Conservation (phyloP, 1,140 invertebrate genomes). For the Chelonus insularis region DNA sequence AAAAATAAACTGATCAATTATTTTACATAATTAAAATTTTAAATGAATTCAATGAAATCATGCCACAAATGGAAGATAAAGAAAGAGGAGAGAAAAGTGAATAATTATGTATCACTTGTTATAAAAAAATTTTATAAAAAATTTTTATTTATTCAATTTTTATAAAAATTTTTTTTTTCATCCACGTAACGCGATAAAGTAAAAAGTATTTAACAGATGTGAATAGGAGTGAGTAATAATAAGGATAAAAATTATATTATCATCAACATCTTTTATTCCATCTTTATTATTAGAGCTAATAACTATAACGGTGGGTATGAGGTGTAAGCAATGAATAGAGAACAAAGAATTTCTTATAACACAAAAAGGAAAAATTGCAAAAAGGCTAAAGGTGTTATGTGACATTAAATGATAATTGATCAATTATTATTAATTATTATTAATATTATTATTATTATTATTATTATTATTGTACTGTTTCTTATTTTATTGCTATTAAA, state of each 20-base stretch:
- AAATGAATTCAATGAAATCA: too few species aligned
- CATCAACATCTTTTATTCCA: constrained; percentile 51
- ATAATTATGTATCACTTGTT: too few species aligned
- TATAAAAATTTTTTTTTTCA: neutral
- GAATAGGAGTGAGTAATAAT: constrained; percentile 23
- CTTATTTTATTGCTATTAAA: constrained; percentile 58
- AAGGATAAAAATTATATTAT: constrained; percentile 39
- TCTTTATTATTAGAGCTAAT: constrained; percentile 43
- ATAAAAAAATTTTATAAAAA: too few species aligned
- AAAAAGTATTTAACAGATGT: constrained; percentile 14
- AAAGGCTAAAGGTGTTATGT: too few species aligned
- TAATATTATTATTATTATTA: constrained; percentile 55
- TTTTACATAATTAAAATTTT: too few species aligned
- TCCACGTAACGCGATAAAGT: constrained; percentile 6
- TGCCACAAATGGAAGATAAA: too few species aligned
- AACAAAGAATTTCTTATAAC: constrained; percentile 9
- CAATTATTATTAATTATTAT: constrained; percentile 50
- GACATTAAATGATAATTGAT: too few species aligned
- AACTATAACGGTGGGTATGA: constrained; percentile 50
- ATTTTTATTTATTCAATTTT: neutral
- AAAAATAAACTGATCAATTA: too few species aligned
- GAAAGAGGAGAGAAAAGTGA: too few species aligned
- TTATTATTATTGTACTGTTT: constrained; percentile 53
- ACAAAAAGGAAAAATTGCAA: constrained; percentile 6
- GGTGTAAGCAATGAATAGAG: constrained; percentile 28